Evolutionary conservation across 2,797 vertebrate species (phyloP).

Genomic region (Microctenopoma steveboyesi): DNA sequence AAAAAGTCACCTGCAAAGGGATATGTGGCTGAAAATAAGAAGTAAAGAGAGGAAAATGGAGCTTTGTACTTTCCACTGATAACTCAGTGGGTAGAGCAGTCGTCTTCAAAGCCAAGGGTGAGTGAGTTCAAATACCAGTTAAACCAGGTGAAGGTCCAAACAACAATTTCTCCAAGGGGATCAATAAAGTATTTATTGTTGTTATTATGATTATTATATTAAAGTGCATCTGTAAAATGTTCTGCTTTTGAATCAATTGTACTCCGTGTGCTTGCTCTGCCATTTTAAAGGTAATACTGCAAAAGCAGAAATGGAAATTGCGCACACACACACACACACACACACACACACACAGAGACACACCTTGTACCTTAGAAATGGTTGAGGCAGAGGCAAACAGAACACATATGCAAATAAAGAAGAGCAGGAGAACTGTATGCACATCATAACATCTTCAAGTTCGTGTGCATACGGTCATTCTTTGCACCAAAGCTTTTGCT

Average conservation of each 20-base stretch:
- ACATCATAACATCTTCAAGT: not conserved
- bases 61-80: constrained; percentile 2
- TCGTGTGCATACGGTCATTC: not conserved
- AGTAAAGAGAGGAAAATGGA: not conserved
- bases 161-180: too few species aligned
- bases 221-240: constrained; percentile 25
- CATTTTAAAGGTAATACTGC: not conserved
- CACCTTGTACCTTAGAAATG: not conserved
- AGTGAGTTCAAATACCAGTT: too few species aligned
- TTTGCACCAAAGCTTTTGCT: not conserved
- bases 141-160: too few species aligned
- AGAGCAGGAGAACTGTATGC: too few species aligned
- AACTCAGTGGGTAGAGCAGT: too few species aligned
- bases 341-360: too few species aligned
- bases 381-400: not conserved
- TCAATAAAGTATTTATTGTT: too few species aligned
- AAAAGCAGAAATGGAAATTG: not conserved
- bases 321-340: too few species aligned
- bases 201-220: constrained; percentile 5
- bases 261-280: not conserved
- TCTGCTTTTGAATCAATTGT: constrained; percentile 13
- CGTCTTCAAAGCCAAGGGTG: too few species aligned
- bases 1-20: constrained; percentile 30
- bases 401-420: not conserved
- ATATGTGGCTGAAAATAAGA: not conserved